A percentile compares a stretch with the other conserved stretches of the same genome.
phyloP scores from a whole-genome alignment of 2,113 vertebrate species.

The Dendropsophus ebraccatus region DNA sequence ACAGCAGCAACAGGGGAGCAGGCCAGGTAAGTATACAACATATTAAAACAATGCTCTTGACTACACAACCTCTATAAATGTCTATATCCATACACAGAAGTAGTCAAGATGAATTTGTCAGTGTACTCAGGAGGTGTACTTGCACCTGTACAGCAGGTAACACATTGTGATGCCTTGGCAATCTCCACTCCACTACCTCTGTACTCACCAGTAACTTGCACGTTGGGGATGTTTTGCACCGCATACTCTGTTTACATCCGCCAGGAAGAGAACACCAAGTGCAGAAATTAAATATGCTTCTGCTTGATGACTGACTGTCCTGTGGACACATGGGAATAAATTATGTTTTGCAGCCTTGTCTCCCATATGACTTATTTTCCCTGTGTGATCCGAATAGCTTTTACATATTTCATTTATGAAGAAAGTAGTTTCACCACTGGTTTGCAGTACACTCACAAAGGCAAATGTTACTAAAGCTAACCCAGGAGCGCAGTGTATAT shows the following conservation, averaged over 20 bases:
- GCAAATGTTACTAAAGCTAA: background rate
- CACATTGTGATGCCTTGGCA: background rate
- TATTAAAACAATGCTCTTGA: too few species aligned
- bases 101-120: background rate
- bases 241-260: background rate
- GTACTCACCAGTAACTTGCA: background rate
- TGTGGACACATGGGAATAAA: background rate
- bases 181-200: background rate
- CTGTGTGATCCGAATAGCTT: background rate
- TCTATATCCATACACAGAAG: too few species aligned
- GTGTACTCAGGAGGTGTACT: background rate
- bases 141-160: background rate
- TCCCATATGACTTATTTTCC: conserved; percentile 8
- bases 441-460: background rate
- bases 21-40: too few species aligned
- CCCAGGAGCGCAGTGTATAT: background rate
- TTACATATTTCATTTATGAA: conserved; percentile 4
- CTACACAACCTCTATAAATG: too few species aligned
- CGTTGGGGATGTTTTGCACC: background rate
- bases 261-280: background rate
- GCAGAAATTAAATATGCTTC: background rate
- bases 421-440: background rate
- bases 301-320: background rate
- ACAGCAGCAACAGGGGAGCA: too few species aligned
- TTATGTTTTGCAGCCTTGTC: background rate